Evolutionary conservation across 2,888 invertebrate species (phyloP).

Genomic region (Tortricodes alternella): DNA sequence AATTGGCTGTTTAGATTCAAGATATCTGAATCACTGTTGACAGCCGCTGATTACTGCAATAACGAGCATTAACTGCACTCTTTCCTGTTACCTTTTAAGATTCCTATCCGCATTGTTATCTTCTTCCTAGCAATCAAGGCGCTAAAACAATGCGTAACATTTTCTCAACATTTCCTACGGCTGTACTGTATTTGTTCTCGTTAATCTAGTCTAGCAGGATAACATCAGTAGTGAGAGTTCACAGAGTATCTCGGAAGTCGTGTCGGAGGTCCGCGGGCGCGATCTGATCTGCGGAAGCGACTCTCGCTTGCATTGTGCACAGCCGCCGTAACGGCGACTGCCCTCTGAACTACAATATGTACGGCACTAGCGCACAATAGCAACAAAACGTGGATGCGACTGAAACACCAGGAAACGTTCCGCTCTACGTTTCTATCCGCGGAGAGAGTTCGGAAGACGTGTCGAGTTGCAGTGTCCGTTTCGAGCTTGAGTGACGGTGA

Average conservation of each 20-base stretch:
- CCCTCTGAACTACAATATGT: conserved; percentile 67
- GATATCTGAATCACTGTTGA: conserved; percentile 10
- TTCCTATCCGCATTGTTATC: conserved; percentile 8
- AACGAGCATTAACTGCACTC: conserved; percentile 8
- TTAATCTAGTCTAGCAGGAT: conserved; percentile 30
- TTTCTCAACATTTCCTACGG: conserved; percentile 22
- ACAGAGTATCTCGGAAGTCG: conserved; percentile 56
- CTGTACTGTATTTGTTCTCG: conserved; percentile 16
- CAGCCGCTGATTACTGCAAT: conserved; percentile 1
- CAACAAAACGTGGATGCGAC: conserved; percentile 52
- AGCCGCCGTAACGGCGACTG: conserved; percentile 60
- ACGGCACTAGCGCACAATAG: conserved; percentile 56
- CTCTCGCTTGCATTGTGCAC: conserved; percentile 75
- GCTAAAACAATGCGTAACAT: conserved; percentile 18
- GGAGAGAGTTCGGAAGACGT: conserved; percentile 70
- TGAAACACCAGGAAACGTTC: conserved; percentile 73
- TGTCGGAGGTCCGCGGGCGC: conserved; percentile 51
- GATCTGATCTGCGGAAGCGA: conserved; percentile 71
- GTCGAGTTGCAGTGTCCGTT: conserved; percentile 71
- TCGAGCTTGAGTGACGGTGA: conserved; percentile 59
- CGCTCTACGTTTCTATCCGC: conserved; percentile 73
- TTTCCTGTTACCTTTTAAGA: conserved; percentile 16
- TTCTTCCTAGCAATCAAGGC: conserved; percentile 15
- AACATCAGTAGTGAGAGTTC: conserved; percentile 43
- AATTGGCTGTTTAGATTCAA: conserved; percentile 13